These are phyloP conservation scores for Aurelia sp. DNA, from an alignment of 30 jellyfish, hydroid and myxozoan genomes.

Conservation along the genomic window DNA sequence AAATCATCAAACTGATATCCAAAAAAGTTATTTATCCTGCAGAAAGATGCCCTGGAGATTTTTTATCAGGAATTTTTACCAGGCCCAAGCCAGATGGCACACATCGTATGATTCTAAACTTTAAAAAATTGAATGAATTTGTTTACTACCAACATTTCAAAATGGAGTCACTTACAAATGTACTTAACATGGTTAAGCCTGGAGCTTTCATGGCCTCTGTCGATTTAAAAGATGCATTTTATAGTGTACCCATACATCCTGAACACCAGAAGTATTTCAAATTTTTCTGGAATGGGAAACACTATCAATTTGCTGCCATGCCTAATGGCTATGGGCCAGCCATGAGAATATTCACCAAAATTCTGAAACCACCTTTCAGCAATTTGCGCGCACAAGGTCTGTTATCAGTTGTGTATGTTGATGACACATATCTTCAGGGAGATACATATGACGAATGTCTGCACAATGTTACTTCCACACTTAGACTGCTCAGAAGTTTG, in stretches of 20 bases:
- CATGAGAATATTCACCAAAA: conserved; percentile 54
- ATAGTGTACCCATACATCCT: neutral
- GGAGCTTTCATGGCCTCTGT: too few species aligned
- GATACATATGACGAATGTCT: conserved; percentile 53
- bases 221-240: too few species aligned
- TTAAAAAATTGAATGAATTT: conserved; percentile 17
- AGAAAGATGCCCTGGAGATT: conserved; percentile 5
- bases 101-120: conserved; percentile 32
- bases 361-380: conserved; percentile 61
- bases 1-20: too few species aligned
- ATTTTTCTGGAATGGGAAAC: neutral
- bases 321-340: conserved; percentile 63
- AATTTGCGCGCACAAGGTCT: conserved; percentile 28
- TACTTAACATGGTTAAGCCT: neutral
- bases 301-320: conserved; percentile 19
- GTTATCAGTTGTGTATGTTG: conserved; percentile 50
- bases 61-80: conserved; percentile 40
- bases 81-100: conserved; percentile 31
- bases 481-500: too few species aligned
- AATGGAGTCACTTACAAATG: conserved; percentile 43
- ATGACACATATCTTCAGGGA: conserved; percentile 48
- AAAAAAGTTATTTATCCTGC: conserved; percentile 1
- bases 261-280: neutral
- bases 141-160: conserved; percentile 58
- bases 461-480: conserved; percentile 7